Evolutionary conservation across 2,797 vertebrate genomes (phyloP), one percentile per base, ranked within the genome.

Genomic region (Macrochelys suwanniensis): DNA sequence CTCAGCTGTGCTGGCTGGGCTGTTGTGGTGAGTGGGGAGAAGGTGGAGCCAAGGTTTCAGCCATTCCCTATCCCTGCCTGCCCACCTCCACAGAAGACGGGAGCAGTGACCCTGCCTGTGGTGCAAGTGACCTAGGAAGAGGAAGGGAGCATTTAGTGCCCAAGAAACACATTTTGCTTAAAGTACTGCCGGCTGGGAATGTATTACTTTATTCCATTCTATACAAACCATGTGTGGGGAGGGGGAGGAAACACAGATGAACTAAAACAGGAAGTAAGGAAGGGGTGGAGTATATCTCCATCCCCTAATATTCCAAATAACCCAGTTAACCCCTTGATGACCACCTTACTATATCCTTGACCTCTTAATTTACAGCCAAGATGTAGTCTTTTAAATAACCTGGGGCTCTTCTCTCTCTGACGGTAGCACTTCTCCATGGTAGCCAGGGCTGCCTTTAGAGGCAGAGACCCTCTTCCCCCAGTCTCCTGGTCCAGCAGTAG

Each of bases 91-190:
- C 1, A 26, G 61, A 33, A 61, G 17, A 80, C 2, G 12, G 85
- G 3, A 2, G 7, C 51, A 47, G 45, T 76, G 71, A 25, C 12
- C 45, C 26, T 47, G 42, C 42, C 71, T 47, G 71, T 76, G 23
- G 25, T 15, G 42, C 11, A 42, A 42, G 23, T 76, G 45, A 25
- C 25, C 37, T 76, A 76, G 12, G 42, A 76, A 15, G 42, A 45
- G 42, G 37, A 76, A 47, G 71, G 71, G 71, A 28, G 21, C 71
- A 9, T 49, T 94, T 10, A 10, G 11, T n/a, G 61, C 49, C 31
- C 51, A 0, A 1, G 81, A 89, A 89, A 25, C 3, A 1, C 47
- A 57, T 47, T n/a, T 87, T 2, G 1, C 50, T 54, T 47, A 85
- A 56, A 85, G 3, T 61, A 37, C 25, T 16, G 17, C 37, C 37